phyloP scores from a whole-genome alignment of 1,140 invertebrate genomes.

The Adelges cooleyi region DNA sequence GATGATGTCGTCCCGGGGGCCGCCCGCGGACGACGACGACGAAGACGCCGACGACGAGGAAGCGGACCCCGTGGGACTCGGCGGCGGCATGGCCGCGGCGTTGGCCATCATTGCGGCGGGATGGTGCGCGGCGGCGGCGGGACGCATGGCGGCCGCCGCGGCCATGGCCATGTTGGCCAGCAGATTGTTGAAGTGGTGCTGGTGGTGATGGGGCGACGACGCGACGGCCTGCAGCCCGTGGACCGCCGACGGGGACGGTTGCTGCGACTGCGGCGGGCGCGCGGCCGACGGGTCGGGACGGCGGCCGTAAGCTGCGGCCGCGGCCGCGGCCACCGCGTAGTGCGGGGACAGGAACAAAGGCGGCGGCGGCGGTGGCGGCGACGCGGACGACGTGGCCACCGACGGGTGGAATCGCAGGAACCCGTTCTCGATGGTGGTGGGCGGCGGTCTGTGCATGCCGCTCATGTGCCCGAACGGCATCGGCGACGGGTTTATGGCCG shows the following conservation, averaged over 20 bases:
- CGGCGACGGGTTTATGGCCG: slow-evolving; percentile 60
- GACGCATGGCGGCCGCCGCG: slow-evolving; percentile 5
- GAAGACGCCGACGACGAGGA: slow-evolving; percentile 35
- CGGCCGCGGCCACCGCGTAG: neutral
- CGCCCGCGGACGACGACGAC: neutral
- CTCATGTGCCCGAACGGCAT: slow-evolving; percentile 43
- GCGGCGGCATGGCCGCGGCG: slow-evolving; percentile 60
- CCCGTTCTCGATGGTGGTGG: slow-evolving; percentile 69
- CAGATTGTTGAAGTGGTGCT: slow-evolving; percentile 10
- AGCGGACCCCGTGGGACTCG: slow-evolving; percentile 68
- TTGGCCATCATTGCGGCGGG: slow-evolving; percentile 19
- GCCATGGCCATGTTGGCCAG: slow-evolving; percentile 22
- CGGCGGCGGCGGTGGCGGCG: slow-evolving; percentile 36
- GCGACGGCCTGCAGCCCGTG: neutral
- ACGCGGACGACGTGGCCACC: slow-evolving; percentile 37
- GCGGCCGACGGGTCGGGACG: neutral
- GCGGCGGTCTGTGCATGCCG: slow-evolving; percentile 62
- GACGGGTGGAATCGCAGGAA: slow-evolving; percentile 51
- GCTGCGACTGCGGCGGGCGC: too few relatives aligned
- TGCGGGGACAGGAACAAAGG: neutral
- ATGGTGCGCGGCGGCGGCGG: neutral
- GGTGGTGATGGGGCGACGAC: neutral
- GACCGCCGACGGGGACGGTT: slow-evolving; percentile 1
- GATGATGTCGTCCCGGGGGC: slow-evolving; percentile 39
- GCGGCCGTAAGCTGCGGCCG: neutral